phyloP scores from a whole-genome alignment of 2,888 invertebrate genomes.

The Amiota minor region DNA sequence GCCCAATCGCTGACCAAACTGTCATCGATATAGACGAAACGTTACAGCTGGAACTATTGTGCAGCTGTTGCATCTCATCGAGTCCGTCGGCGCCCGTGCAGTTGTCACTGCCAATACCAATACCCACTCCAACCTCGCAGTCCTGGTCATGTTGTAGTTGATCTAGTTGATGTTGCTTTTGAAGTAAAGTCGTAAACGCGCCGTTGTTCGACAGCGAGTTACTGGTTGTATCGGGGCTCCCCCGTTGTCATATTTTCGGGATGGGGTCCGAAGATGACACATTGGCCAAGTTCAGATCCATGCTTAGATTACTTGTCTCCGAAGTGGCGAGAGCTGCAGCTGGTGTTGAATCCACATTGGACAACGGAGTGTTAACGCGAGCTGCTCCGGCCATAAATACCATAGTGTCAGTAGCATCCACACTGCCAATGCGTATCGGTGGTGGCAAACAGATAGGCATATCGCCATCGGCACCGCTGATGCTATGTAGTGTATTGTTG shows the following conservation, averaged over 20 bases:
- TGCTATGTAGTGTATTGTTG: not conserved
- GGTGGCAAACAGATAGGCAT: constrained; percentile 58
- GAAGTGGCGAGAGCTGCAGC: constrained; percentile 48
- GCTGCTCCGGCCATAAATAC: not conserved
- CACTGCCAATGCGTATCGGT: constrained; percentile 65
- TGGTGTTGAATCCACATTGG: too few relatives aligned
- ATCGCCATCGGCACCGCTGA: constrained; percentile 64
- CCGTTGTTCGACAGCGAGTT: constrained; percentile 69
- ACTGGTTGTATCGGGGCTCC: constrained; percentile 68
- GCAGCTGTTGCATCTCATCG: constrained; percentile 46
- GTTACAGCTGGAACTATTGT: constrained; percentile 69
- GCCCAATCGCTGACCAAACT: constrained; percentile 72
- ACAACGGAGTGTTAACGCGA: too few relatives aligned
- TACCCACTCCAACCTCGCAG: constrained; percentile 43
- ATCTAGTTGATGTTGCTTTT: constrained; percentile 46
- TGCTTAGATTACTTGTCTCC: constrained; percentile 58
- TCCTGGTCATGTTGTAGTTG: constrained; percentile 36
- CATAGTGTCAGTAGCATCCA: constrained; percentile 18
- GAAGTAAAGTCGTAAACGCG: constrained; percentile 54
- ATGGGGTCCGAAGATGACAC: constrained; percentile 62
- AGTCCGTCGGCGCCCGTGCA: constrained; percentile 4
- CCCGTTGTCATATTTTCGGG: constrained; percentile 73
- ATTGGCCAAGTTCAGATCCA: constrained; percentile 67
- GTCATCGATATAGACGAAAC: constrained; percentile 71
- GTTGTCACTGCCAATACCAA: too few relatives aligned